Base-by-base conservation (phyloP, 2,113 vertebrate species). In the Bambusicola thoracicus region DNA sequence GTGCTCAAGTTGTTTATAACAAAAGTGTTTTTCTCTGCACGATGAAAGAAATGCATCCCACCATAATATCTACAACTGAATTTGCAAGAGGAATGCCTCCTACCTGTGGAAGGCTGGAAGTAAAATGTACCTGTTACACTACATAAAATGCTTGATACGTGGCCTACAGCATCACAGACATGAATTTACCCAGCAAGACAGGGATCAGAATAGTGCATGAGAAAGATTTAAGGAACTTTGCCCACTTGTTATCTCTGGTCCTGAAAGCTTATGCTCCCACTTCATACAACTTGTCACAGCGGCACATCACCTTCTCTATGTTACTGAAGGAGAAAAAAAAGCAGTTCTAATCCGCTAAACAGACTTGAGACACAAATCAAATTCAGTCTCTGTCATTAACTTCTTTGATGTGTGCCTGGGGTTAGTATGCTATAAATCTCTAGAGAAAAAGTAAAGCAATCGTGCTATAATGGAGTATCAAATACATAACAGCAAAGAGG, bases 201-300 rank as follows among this genome's bases (percentile, higher is more conserved):
- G 12, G 4, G 5, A 9, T 65, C 41, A n/a, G n/a, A 94, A 40
- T 10, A 65, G 32, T 18, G 40, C 15, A 2, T 11, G 14, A 44
- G 14, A 46, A 76, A 68, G 27, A 66, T 25, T 38, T 25, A 62
- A 82, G 15, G 12, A 15, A 68, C 6, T 89, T 68, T 43, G 41
- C 11, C 25, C 25, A 32, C 15, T n/a, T 55, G 3, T 44, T 49
- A 55, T 22, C 34, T 36, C 36, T 74, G 48, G 21, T 25, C 17
- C 15, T 1, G 2, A 13, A 51, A 68, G 14, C 1, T 0, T 34
- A 48, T 3, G 5, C 41, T 75, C 21, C 15, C 19, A 49, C 10
- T 49, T 41, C 6, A 2, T 21, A 22, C 12, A 74, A 8, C 13
- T 22, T 83, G 43, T 25, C 19, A 59, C 27, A 81, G 40, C 10